Evolutionary conservation across 2,113 vertebrate species (phyloP).

Genomic region (Lota lota): DNA sequence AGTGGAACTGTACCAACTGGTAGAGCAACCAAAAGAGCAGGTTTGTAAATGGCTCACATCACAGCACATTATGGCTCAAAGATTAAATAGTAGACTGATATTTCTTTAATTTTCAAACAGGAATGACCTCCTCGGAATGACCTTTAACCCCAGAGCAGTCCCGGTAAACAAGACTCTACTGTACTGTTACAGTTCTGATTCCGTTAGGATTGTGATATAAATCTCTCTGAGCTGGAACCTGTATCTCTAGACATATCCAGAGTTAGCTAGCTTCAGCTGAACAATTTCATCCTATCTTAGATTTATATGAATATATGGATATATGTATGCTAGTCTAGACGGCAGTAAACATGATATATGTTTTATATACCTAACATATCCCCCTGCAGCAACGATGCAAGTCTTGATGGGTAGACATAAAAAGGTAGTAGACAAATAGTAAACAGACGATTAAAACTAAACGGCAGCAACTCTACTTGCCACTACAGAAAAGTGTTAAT

Average conservation of each 20-base stretch:
- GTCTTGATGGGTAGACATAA: slow-evolving; percentile 47
- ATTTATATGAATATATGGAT: slow-evolving; percentile 56
- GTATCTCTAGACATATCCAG: slow-evolving; percentile 48
- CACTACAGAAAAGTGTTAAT: slow-evolving; percentile 50
- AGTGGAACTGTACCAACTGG: too few relatives aligned
- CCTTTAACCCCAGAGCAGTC: slow-evolving; percentile 20
- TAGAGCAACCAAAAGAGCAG: too few relatives aligned
- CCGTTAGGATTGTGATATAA: slow-evolving; percentile 14
- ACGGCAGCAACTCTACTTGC: slow-evolving; percentile 51
- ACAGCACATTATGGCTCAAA: not conserved
- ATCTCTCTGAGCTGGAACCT: slow-evolving; percentile 10
- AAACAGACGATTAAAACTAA: slow-evolving; percentile 49
- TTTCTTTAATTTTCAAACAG: not conserved
- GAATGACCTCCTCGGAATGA: not conserved
- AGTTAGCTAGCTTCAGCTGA: slow-evolving; percentile 50
- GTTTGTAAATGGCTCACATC: too few relatives aligned
- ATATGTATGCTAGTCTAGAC: slow-evolving; percentile 69
- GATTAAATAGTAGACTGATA: not conserved
- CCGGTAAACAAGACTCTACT: slow-evolving; percentile 25
- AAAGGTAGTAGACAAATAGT: slow-evolving; percentile 56
- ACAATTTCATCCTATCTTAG: slow-evolving; percentile 50
- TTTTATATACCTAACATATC: slow-evolving; percentile 65
- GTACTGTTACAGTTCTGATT: slow-evolving; percentile 26
- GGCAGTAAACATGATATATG: slow-evolving; percentile 60
- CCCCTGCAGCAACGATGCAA: slow-evolving; percentile 59